Evolutionary conservation across 2,797 vertebrate genomes (phyloP).

Genomic region (Phylloscopus collybita): DNA sequence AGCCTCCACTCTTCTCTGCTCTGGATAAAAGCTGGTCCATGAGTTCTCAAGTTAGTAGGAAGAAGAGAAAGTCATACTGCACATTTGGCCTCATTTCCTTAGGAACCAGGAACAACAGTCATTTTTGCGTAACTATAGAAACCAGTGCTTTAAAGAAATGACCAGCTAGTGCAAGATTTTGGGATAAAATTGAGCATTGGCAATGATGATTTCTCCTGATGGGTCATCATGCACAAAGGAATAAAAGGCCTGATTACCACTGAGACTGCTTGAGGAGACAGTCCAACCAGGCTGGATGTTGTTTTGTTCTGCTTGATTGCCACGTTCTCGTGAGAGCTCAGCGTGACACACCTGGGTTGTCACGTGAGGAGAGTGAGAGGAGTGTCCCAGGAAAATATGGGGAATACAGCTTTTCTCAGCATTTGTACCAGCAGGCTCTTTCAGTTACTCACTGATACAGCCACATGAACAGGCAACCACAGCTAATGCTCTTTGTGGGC

Average conservation of each 20-base stretch:
- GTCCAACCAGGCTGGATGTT: not conserved
- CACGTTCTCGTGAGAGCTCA: not conserved
- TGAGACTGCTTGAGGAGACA: not conserved
- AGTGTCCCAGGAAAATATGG: not conserved
- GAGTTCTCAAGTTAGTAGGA: not conserved
- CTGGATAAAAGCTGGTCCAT: not conserved
- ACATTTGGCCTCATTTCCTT: not conserved
- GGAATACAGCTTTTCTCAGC: not conserved
- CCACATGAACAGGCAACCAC: not conserved
- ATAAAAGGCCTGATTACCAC: slow-evolving; percentile 29
- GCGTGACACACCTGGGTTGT: not conserved
- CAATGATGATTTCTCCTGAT: not conserved
- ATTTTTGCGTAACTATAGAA: slow-evolving; percentile 11
- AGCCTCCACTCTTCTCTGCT: not conserved
- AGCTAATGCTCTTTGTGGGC: not conserved
- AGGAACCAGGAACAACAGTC: not conserved
- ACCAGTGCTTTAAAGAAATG: not conserved
- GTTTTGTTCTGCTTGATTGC: slow-evolving; percentile 37
- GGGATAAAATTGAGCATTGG: not conserved
- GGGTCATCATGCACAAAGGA: not conserved
- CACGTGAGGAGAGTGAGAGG: not conserved
- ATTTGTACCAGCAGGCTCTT: not conserved
- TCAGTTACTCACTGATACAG: not conserved
- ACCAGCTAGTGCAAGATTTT: not conserved
- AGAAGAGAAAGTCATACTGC: not conserved